Evolutionary conservation across 30 jellyfish, hydroid and myxozoan genomes (phyloP), one percentile per base, ranked within the genome.

Genomic region (Sanderia malayensis): DNA sequence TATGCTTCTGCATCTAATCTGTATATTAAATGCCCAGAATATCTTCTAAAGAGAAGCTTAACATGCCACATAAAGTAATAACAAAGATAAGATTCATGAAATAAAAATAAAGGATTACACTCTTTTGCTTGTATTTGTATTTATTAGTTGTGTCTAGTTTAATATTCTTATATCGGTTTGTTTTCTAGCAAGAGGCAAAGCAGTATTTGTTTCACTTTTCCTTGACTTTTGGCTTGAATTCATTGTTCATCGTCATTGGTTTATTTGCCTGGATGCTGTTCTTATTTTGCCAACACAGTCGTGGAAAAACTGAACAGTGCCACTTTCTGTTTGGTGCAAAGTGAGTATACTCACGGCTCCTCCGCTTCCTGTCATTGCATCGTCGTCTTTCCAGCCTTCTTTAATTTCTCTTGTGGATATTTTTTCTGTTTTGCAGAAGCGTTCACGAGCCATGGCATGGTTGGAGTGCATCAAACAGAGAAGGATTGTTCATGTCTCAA

Each of bases 251-350:
- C 4, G 74, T 79, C n/a, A 26, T 61, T 31, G 90, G 86, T 2
- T 41, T 90, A 18, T 83, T 82, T 30, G 96, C 95, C 2, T 83
- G 97, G 97, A 11, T 79, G 70, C 92, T 82, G 20, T 60, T 67
- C 41, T 58, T 81, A 23, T 74, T 88, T 32, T 88, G 97, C 53
- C 18, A 18, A 0, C 45, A 79, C 17, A 74, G 81, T 62, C 82
- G 71, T 44, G 83, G 83, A 1, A 53, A 72, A 32, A 61, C 44
- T 18, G 86, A 81, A 9, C 65, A 70, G 21, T 80, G 94, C 52
- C 85, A 76, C 34, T 80, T 68, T 69, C 60, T 80, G n/a, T 58
- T 58, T 58, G 93, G 93, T 31, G 63, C 84, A 52, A 80, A 61
- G 93, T 80, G 69, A 49, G 93, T 6, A 37, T 4, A 13, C 13